Conservation (phyloP, 64 coral and sea anemone species). For the Trachythela sp. region DNA sequence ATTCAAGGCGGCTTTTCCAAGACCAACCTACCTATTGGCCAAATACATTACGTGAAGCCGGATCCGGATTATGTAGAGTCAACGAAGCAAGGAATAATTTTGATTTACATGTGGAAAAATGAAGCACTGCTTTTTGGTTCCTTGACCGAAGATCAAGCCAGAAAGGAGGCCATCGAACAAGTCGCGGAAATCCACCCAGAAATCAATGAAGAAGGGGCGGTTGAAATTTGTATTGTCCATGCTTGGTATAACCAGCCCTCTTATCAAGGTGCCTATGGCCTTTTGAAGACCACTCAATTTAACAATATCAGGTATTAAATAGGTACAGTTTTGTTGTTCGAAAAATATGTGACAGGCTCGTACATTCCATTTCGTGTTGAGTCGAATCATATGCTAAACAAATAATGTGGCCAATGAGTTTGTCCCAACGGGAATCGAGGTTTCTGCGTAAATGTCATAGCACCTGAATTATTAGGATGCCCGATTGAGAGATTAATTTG, state of each 20-base stretch:
- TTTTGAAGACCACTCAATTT: conserved; percentile 6
- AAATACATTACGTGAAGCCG: conserved; percentile 35
- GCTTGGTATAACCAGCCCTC: conserved; percentile 36
- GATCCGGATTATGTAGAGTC: background rate
- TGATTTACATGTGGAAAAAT: conserved; percentile 45
- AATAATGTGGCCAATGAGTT: too few species aligned
- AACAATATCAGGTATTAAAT: conserved; percentile 15
- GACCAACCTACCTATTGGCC: conserved; percentile 53
- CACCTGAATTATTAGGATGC: too few species aligned
- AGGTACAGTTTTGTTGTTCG: too few species aligned
- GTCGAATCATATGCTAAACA: too few species aligned
- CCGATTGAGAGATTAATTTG: too few species aligned
- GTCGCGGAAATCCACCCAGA: conserved; percentile 32
- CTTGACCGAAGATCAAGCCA: background rate
- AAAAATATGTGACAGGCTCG: too few species aligned
- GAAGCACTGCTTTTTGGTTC: conserved; percentile 47
- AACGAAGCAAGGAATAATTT: conserved; percentile 24
- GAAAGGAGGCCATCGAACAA: conserved; percentile 26
- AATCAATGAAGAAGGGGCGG: conserved; percentile 17
- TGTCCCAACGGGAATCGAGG: too few species aligned
- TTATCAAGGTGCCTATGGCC: conserved; percentile 16
- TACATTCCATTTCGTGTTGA: too few species aligned
- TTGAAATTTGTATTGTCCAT: conserved; percentile 24
- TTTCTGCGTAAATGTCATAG: too few species aligned
- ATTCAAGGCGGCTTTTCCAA: conserved; percentile 54